Evolutionary conservation across 2,797 vertebrate genomes (phyloP).

Genomic region (Dromococcyx pavoninus): DNA sequence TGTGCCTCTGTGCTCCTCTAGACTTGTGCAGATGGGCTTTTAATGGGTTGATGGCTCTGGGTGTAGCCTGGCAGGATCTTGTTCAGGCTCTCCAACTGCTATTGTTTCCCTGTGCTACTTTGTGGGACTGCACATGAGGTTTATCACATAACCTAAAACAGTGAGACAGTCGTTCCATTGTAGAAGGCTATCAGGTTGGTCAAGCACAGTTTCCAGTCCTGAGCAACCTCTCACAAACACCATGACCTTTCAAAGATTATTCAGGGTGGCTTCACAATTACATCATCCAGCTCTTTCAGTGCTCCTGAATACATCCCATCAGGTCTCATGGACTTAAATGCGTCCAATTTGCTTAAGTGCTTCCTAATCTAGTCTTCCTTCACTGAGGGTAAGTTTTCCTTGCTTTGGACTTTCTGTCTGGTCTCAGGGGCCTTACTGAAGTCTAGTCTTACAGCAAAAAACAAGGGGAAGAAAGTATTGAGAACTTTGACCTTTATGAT

Average conservation of each 20-base stretch:
- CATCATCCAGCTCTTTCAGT: not conserved
- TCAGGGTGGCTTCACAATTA: not conserved
- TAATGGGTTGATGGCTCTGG: not conserved
- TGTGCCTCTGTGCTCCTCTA: not conserved
- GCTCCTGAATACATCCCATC: not conserved
- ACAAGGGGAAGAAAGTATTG: not conserved
- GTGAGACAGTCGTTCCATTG: fast-evolving
- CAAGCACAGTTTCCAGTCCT: not conserved
- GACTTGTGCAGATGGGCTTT: not conserved
- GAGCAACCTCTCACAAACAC: not conserved
- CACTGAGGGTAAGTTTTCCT: fast-evolving
- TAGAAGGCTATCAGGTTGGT: not conserved
- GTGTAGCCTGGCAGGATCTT: not conserved
- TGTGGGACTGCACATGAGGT: not conserved
- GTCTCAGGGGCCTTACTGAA: not conserved
- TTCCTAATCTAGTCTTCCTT: not conserved
- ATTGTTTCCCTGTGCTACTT: not conserved
- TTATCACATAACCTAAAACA: not conserved
- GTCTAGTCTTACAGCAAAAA: not conserved
- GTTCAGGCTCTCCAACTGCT: not conserved
- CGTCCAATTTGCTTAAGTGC: not conserved
- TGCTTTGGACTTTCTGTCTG: not conserved
- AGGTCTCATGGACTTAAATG: not conserved
- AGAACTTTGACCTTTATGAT: not conserved
- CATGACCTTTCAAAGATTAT: not conserved